Conservation (phyloP, 2,113 vertebrate genomes). For the Zeus faber region DNA sequence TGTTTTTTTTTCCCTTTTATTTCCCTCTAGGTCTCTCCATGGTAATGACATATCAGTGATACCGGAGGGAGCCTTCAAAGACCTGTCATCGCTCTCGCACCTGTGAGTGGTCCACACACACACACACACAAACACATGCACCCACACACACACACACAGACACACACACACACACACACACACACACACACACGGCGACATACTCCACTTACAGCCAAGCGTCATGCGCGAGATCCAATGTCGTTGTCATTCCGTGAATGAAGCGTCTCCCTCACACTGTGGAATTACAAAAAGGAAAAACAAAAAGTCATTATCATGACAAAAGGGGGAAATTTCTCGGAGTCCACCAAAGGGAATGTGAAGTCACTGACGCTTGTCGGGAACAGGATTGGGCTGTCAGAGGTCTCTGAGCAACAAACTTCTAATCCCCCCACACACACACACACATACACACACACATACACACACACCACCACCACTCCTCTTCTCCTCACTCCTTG, state of each 20-base stretch:
- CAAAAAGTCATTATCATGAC: background rate
- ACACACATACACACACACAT: no score
- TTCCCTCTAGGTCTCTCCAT: constrained; percentile 85
- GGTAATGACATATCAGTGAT: constrained; percentile 96
- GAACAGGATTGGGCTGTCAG: background rate
- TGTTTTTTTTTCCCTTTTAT: constrained; percentile 4
- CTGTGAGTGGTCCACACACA: constrained; percentile 81
- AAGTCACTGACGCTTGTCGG: constrained; percentile 2
- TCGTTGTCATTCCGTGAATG: no score
- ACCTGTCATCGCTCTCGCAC: constrained; percentile 92
- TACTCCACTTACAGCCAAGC: no score
- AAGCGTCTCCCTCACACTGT: no score
- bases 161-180: background rate
- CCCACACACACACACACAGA: constrained; percentile 9
- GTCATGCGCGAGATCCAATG: no score
- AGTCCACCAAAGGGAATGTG: no score
- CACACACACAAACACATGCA: constrained; percentile 18
- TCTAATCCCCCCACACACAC: no score
- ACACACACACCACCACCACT: no score
- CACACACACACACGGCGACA: background rate
- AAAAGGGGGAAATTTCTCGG: constrained; percentile 2
- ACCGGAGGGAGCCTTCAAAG: constrained; percentile 94
- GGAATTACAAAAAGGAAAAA: no score
- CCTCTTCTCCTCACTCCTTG: no score
- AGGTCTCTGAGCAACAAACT: constrained; percentile 3